phyloP scores from a whole-genome alignment of 2,113 vertebrate genomes.

The Carettochelys insculpta region DNA sequence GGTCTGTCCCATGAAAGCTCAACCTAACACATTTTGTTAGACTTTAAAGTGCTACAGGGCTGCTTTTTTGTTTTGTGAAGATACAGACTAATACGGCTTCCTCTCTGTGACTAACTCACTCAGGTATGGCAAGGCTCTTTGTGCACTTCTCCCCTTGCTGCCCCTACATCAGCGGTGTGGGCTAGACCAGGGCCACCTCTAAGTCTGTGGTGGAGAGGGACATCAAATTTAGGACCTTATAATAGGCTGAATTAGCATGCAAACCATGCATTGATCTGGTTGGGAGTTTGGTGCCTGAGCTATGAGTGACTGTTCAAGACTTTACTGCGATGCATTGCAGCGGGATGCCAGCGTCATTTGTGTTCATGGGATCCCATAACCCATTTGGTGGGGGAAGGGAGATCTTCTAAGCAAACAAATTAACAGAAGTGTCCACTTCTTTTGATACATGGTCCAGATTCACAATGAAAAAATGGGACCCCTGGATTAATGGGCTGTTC shows the following conservation, averaged over 20 bases:
- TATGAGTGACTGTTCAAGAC: neutral
- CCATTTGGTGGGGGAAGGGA: neutral
- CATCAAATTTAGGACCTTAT: neutral
- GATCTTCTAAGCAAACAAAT: neutral
- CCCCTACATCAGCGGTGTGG: neutral
- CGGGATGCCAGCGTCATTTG: neutral
- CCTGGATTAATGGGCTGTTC: neutral
- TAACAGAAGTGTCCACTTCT: neutral
- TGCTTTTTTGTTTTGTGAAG: too few species aligned
- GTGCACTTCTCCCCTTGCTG: neutral
- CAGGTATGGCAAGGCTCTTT: neutral
- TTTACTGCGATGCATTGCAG: fast-evolving
- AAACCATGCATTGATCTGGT: neutral
- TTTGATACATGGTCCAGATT: neutral
- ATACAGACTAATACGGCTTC: too few species aligned
- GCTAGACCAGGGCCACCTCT: neutral
- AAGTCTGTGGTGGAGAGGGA: neutral
- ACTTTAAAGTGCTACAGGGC: too few species aligned
- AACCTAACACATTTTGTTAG: too few species aligned
- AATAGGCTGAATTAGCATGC: neutral
- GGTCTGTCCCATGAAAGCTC: too few species aligned
- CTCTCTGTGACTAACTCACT: neutral
- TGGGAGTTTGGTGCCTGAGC: neutral
- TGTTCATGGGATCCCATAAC: neutral
- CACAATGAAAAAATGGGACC: neutral